Base-by-base conservation (phyloP, 2,113 vertebrate species). In the Propithecus coquereli region DNA sequence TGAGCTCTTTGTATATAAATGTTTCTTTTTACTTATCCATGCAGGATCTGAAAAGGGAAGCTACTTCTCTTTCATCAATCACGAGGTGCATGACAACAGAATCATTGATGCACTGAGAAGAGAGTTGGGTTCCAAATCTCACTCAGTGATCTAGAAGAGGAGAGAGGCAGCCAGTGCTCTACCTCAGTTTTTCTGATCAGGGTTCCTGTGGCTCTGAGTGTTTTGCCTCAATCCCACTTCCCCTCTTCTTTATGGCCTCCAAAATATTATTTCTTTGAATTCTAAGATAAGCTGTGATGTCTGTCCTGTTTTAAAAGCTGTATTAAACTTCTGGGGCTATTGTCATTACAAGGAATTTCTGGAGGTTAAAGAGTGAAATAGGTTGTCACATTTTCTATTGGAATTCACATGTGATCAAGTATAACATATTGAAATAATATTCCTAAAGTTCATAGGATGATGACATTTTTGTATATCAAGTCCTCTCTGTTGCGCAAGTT, bases 1-100 rank as follows among this genome's bases (percentile, higher is more conserved):
- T 93, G 93, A 94, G 94, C 87, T 96, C 88, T 96, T 96, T 96
- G 96, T 95, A 34, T 95, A 94, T 68, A 92, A 94, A 97, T 89
- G 83, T 97, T 93, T 71, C 97, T 54, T 97, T 97, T 81, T 90
- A 95, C 94, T 93, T 96, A 97, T 52, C 84, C 47, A 37, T 61
- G 45, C 16, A 92, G 63, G 79, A 97, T 96, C 96, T 97, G 81
- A 93, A 97, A 98, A 97, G 8, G 17, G 97, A 88, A 79, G 70
- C 8, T 73, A 74, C 17, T 97, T 94, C 82, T 57, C 94, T 96
- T 97, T 97, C 71, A 74, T 92, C 91, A 93, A 0, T 97, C 97
- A 97, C 32, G 59, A 94, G 96, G 65, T 82, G 30, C 81, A 50
- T 10, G 77, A 14, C 89, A 92, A 83, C 88, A 79, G 73, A 57